Evolutionary conservation across 2,888 invertebrate species (phyloP), one percentile per base, ranked within the genome.

Genomic region (Anodontia alba): DNA sequence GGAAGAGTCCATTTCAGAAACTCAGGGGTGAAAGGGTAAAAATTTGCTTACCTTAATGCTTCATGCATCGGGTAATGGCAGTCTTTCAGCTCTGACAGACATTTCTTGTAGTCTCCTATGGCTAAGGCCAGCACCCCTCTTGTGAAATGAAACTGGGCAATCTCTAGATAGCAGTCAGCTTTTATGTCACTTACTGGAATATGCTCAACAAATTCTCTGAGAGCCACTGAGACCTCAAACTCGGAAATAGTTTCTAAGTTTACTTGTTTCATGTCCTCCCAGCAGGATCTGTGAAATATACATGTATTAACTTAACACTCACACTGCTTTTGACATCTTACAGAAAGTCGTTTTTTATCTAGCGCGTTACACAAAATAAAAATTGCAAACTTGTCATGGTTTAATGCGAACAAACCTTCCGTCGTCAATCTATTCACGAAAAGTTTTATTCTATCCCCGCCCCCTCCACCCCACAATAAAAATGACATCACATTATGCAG

Each of bases 1-100:
- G n/a, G n/a, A n/a, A n/a, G n/a, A n/a, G n/a, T n/a, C n/a, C n/a
- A n/a, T n/a, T n/a, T n/a, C n/a, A n/a, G n/a, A n/a, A n/a, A n/a
- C n/a, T n/a, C n/a, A n/a, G n/a, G n/a, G n/a, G n/a, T n/a, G n/a
- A n/a, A n/a, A n/a, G n/a, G n/a, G n/a, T n/a, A n/a, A n/a, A n/a
- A n/a, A n/a, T n/a, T n/a, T n/a, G 12, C 80, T 51, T 69, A 67
- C 54, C 73, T 72, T 5, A 77, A 36, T 0, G 80, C 84, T 71
- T 88, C 87, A 23, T 82, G 46, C 8, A 88, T 31, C 5, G 88
- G 88, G 42, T 73, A 83, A 54, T 83, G 76, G 57, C 84, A 84
- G 26, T 88, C 87, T 0, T 75, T 78, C 78, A 88, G 75, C 54
- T 81, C 73, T 49, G 75, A 68, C 33, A 84, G 33, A 67, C 83